Evolutionary conservation across 2,113 vertebrate genomes (phyloP).

Genomic region (Kobus ellipsiprymnus): DNA sequence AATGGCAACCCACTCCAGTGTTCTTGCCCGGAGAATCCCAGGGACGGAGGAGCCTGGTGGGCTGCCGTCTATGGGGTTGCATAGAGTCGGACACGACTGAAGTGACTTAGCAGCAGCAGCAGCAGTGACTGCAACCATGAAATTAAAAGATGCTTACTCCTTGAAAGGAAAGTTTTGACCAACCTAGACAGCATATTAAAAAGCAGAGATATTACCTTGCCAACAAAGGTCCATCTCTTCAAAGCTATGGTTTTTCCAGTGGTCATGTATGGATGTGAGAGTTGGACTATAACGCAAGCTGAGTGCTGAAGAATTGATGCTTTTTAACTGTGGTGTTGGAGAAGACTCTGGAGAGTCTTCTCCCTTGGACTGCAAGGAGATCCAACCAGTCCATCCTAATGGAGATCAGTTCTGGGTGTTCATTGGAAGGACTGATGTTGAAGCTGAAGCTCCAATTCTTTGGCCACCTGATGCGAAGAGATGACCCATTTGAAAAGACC

Average conservation of each 20-base stretch:
- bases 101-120: too few species aligned
- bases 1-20: too few species aligned
- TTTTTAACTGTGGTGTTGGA: not conserved
- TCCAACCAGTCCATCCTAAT: not conserved
- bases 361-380: not conserved
- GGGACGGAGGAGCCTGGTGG: too few species aligned
- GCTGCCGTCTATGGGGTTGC: too few species aligned
- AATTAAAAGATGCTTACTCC: not conserved
- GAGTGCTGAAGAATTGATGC: fast-evolving
- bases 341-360: not conserved
- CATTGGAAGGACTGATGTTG: not conserved
- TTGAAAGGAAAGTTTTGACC: not conserved
- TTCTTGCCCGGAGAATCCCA: too few species aligned
- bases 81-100: too few species aligned
- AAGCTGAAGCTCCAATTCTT: not conserved
- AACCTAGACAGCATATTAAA: not conserved
- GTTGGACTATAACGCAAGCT: not conserved
- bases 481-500: not conserved
- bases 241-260: not conserved
- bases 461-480: not conserved
- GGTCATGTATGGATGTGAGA: not conserved
- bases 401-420: not conserved
- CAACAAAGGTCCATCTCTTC: not conserved
- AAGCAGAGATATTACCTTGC: not conserved
- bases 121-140: not conserved